Conservation (phyloP, 2,113 vertebrate species). For the Megaptera novaeangliae region DNA sequence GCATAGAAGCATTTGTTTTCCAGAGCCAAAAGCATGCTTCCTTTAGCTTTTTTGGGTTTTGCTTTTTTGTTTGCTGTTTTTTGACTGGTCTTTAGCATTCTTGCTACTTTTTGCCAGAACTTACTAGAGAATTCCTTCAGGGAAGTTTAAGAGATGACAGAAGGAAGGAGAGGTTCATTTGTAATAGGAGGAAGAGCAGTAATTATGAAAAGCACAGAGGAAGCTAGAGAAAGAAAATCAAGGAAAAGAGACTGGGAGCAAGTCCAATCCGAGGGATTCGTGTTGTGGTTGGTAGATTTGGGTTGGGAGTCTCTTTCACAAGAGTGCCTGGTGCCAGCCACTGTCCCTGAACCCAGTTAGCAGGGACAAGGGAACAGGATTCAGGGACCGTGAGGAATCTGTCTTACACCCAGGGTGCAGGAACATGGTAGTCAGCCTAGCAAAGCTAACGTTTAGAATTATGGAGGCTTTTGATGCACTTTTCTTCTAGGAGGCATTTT, state of each 20-base stretch:
- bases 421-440: neutral
- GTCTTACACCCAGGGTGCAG: neutral
- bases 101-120: conserved; percentile 23
- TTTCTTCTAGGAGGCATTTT: neutral
- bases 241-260: conserved; percentile 8
- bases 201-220: neutral
- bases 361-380: neutral
- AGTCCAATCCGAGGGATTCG: neutral
- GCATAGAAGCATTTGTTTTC: neutral
- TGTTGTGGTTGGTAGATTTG: neutral
- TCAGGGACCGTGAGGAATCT: neutral
- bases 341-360: neutral
- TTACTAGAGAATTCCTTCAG: conserved; percentile 3
- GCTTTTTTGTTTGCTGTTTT: neutral
- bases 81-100: neutral
- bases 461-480: neutral
- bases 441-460: neutral
- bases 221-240: conserved; percentile 22
- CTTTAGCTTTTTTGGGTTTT: neutral
- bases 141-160: conserved; percentile 6
- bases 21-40: neutral
- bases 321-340: neutral
- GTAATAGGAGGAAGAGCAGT: conserved; percentile 4
- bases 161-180: conserved; percentile 7
- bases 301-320: neutral